phyloP scores from a whole-genome alignment of 2,888 invertebrate species.

The Allygus modestus region DNA sequence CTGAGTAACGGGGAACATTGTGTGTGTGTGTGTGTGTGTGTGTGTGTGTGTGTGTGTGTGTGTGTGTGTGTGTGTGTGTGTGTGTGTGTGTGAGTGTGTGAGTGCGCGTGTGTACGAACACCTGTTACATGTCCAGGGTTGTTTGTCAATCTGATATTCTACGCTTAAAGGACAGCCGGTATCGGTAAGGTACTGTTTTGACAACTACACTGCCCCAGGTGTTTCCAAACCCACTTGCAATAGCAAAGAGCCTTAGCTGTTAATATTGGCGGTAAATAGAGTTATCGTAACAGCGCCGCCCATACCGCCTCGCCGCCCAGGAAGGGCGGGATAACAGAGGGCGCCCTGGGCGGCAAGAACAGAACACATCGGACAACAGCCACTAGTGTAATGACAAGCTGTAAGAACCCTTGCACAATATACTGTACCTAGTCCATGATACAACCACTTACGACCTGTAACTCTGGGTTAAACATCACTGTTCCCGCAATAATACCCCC shows the following conservation, averaged over 20 bases:
- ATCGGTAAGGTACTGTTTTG: not conserved
- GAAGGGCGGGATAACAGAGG: not conserved
- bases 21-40: too few relatives aligned
- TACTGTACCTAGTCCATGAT: too few relatives aligned
- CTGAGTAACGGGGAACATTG: too few relatives aligned
- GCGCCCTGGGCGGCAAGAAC: conserved; percentile 2
- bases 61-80: too few relatives aligned
- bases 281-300: not conserved
- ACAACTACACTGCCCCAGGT: not conserved
- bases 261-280: conserved; percentile 35
- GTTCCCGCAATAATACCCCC: too few relatives aligned
- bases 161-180: conserved; percentile 12
- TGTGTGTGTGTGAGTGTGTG: too few relatives aligned
- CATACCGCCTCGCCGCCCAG: not conserved
- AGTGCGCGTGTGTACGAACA: not conserved
- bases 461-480: too few relatives aligned
- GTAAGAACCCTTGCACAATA: too few relatives aligned
- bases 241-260: conserved; percentile 38
- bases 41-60: too few relatives aligned
- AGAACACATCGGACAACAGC: not conserved
- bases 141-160: conserved; percentile 10
- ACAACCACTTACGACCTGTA: too few relatives aligned
- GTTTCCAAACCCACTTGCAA: conserved; percentile 14
- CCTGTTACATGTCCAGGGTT: not conserved
- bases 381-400: not conserved